These are phyloP conservation scores for Aradus depressus DNA, from an alignment of 2,888 invertebrate genomes.

Conservation along the genomic window DNA sequence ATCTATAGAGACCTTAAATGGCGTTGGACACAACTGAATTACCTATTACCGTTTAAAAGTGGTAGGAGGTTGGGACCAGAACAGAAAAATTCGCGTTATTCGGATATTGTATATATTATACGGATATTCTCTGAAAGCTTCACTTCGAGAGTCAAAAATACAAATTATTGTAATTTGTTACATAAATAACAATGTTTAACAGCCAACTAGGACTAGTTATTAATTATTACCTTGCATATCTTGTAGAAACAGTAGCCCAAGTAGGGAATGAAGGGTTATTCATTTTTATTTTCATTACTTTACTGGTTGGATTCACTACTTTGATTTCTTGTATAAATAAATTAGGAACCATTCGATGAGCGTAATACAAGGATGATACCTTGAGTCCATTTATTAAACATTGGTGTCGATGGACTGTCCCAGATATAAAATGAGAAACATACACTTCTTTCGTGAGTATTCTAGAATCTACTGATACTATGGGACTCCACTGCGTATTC, in stretches of 20 bases:
- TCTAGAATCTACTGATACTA: constrained; percentile 43
- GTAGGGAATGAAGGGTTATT: constrained; percentile 48
- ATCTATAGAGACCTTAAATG: too few species aligned
- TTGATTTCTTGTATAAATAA: constrained; percentile 71
- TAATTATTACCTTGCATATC: too few species aligned
- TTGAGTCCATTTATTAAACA: constrained; percentile 53
- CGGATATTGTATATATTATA: too few species aligned
- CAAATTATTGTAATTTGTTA: too few species aligned
- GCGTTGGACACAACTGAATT: too few species aligned
- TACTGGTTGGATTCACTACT: constrained; percentile 58
- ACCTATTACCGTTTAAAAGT: too few species aligned
- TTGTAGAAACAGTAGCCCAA: constrained; percentile 47
- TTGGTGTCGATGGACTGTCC: constrained; percentile 46
- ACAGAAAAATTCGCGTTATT: too few species aligned
- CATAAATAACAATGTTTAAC: too few species aligned
- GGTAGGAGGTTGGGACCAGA: too few species aligned
- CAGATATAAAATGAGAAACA: constrained; percentile 46
- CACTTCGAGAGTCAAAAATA: too few species aligned
- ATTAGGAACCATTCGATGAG: constrained; percentile 66
- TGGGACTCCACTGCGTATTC: constrained; percentile 55
- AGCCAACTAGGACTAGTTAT: too few species aligned
- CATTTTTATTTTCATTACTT: constrained; percentile 48
- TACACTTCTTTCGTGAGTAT: constrained; percentile 51
- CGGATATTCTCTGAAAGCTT: too few species aligned
- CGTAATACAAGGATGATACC: constrained; percentile 58